Evolutionary conservation across 2,113 vertebrate species (phyloP), one percentile per base, ranked within the genome.

Genomic region (Setophaga kirtlandii): DNA sequence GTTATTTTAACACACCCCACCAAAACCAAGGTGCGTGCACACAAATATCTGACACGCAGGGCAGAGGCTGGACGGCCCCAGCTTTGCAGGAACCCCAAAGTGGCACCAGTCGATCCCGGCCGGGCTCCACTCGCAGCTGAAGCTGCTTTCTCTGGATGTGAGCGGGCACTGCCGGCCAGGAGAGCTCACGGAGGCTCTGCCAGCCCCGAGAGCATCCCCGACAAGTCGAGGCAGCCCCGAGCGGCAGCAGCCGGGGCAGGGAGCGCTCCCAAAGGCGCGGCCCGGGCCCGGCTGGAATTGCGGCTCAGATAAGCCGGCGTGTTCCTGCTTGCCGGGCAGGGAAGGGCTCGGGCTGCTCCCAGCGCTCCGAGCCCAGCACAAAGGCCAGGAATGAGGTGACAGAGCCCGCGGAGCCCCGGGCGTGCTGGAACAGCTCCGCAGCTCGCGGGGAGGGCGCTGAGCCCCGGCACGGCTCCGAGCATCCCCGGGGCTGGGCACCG

Each of bases 281-380:
- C 73, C 60, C 83, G 90, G 89, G 59, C 96, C 90, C 46, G 90
- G 92, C 74, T 91, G 87, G 89, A 96, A 94, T 55, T 16, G 64
- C 90, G 10, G 83, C 96, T 92, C 84, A 44, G 96, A 97, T 92
- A 96, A 95, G 47, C 60, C 92, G 20, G 97, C 97, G 23, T 96
- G 97, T 98, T 63, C 73, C 85, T 96, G 95, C 97, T 97, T 85
- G 98, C 47, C 87, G 49, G 94, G 85, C 60, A 94, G 96, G 97
- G 97, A 95, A 97, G 97, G 97, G 97, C 97, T 96, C 47, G 5
- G 47, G 39, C 89, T 96, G 96, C 96, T 97, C 97, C 96, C 87
- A 70, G 33, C 4, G 88, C 33, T 68, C 64, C 59, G 60, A 90
- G 96, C 96, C 91, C 68, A 63, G 93, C 93, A 97, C 96, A 95